Evolutionary conservation across 2,113 vertebrate genomes (phyloP).

Genomic region (Lycocorax pyrrhopterus): DNA sequence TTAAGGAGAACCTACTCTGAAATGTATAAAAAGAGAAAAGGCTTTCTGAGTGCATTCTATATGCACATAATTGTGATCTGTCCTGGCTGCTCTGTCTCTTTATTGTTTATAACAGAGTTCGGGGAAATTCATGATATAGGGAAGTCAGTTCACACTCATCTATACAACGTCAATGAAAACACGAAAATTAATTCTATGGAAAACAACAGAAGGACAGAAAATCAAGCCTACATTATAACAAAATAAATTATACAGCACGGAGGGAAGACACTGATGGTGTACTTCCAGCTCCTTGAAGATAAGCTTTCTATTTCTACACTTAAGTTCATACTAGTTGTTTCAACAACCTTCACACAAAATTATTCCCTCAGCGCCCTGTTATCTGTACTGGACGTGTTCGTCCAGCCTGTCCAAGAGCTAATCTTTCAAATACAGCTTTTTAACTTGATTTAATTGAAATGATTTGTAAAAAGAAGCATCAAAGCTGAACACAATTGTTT

Average conservation of each 20-base stretch:
- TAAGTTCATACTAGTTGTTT: not conserved
- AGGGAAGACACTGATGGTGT: not conserved
- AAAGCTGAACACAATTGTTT: not conserved
- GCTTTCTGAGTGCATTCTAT: not conserved
- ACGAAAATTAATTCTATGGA: not conserved
- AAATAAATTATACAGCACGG: not conserved
- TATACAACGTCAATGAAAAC: not conserved
- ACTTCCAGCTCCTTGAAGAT: not conserved
- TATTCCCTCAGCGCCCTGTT: not conserved
- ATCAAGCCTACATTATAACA: not conserved
- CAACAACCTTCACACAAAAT: not conserved
- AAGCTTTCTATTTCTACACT: not conserved
- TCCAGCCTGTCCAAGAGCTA: not conserved
- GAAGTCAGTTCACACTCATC: not conserved
- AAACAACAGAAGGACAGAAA: not conserved
- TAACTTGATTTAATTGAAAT: not conserved
- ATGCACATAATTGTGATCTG: not conserved
- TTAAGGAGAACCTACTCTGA: not conserved
- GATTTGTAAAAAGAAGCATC: not conserved
- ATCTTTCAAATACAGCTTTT: slow-evolving; percentile 1
- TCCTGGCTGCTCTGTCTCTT: not conserved
- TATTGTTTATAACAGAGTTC: not conserved
- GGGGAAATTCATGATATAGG: not conserved
- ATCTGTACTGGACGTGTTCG: not conserved
- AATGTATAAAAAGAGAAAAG: not conserved